phyloP scores from a whole-genome alignment of 2,113 vertebrate species.

The Chaenocephalus aceratus region DNA sequence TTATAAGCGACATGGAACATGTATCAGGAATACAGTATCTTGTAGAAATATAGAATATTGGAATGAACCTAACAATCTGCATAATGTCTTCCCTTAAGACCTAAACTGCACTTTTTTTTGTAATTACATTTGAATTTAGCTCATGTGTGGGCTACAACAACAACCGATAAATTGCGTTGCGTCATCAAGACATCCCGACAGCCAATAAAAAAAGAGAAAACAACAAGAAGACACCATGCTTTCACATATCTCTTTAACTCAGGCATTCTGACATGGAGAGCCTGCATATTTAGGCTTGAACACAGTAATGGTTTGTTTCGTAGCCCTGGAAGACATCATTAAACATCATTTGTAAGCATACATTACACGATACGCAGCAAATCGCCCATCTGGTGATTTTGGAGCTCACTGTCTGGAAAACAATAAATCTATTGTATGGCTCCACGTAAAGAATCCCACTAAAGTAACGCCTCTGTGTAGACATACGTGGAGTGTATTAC shows the following conservation, averaged over 20 bases:
- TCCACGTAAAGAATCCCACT: conserved; percentile 51
- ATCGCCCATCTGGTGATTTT: conserved; percentile 73
- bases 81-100: too few species aligned
- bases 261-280: conserved; percentile 20
- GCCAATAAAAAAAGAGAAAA: conserved; percentile 43
- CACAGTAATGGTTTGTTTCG: conserved; percentile 63
- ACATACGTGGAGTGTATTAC: conserved; percentile 57
- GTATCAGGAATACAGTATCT: too few species aligned
- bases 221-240: conserved; percentile 26
- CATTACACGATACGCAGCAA: conserved; percentile 68
- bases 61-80: too few species aligned
- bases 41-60: too few species aligned
- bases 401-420: conserved; percentile 51
- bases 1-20: too few species aligned
- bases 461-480: conserved; percentile 51
- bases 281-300: conserved; percentile 65
- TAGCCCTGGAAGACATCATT: conserved; percentile 74
- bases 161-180: background rate
- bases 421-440: conserved; percentile 69
- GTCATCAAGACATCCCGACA: conserved; percentile 25
- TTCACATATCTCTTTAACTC: conserved; percentile 38
- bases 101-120: background rate
- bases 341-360: conserved; percentile 77
- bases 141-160: conserved; percentile 2
- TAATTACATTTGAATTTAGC: background rate